A percentile compares a stretch with the other conserved stretches of the same genome.
Conservation (phyloP, 2,888 invertebrate species). For the Bellardia pandia region DNA sequence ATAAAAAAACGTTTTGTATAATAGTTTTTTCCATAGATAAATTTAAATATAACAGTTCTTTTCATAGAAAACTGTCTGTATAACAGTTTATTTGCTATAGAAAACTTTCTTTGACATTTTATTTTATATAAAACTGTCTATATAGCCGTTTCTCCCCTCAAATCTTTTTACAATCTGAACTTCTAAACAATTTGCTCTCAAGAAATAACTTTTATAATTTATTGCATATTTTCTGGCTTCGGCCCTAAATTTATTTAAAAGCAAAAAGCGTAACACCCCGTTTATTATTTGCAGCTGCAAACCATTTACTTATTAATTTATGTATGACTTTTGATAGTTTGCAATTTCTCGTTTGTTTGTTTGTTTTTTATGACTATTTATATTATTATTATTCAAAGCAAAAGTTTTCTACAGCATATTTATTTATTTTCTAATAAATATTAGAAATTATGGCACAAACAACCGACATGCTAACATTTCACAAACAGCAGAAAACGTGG, state of each 20-base stretch:
- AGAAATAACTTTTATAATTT: neutral
- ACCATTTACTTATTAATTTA: neutral
- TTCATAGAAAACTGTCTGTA: too few relatives aligned
- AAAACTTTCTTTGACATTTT: too few relatives aligned
- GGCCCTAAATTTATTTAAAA: neutral
- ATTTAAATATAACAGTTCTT: too few relatives aligned
- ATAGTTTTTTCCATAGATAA: too few relatives aligned
- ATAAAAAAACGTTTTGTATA: too few relatives aligned
- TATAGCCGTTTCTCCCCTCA: neutral
- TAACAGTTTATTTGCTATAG: too few relatives aligned
- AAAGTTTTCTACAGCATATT: constrained; percentile 12
- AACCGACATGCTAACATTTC: neutral
- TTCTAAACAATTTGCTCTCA: neutral
- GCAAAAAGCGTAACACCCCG: neutral
- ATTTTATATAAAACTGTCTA: neutral
- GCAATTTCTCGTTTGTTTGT: neutral
- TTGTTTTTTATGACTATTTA: neutral
- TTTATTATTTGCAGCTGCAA: constrained; percentile 20
- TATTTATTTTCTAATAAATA: constrained; percentile 24
- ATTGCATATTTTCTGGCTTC: neutral
- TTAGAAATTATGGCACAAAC: constrained; percentile 25
- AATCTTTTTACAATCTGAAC: neutral
- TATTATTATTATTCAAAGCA: constrained; percentile 35
- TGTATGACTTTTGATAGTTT: neutral
- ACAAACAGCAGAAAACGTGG: constrained; percentile 23